Conservation (phyloP, 2,888 invertebrate species). For the Caenorhabditis plicata region DNA sequence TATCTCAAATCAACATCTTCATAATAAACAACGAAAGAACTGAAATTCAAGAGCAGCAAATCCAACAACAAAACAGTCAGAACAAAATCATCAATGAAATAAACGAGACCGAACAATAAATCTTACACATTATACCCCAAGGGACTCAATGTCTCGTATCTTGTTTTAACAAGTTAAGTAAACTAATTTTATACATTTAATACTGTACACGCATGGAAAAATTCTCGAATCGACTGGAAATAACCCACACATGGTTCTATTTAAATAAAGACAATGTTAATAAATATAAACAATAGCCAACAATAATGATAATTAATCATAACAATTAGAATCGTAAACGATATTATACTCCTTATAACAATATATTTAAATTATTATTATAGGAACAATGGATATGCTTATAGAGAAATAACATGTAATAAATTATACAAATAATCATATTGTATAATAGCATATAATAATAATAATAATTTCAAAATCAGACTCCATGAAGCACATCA, state of each 20-base stretch:
- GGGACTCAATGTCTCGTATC: no score
- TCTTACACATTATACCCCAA: no score
- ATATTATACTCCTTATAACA: slow-evolving; percentile 3
- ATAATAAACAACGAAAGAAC: no score
- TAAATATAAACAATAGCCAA: neutral
- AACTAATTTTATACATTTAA: no score
- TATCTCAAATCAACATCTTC: no score
- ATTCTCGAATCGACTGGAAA: no score
- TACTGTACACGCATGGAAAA: no score
- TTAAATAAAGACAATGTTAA: neutral
- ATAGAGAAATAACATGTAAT: slow-evolving; percentile 68
- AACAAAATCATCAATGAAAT: no score
- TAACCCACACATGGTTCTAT: neutral
- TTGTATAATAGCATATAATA: slow-evolving; percentile 1
- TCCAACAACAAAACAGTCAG: no score
- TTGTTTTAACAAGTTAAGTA: no score
- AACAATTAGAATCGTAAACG: neutral
- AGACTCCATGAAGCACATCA: slow-evolving; percentile 47
- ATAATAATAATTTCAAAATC: neutral
- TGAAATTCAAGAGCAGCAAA: no score
- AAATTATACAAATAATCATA: neutral
- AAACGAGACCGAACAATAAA: no score
- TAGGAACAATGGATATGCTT: slow-evolving; percentile 87
- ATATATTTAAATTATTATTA: slow-evolving; percentile 49
- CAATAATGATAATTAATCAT: neutral